Percentiles rank a stretch among this genome's conserved stretches.
These are phyloP conservation scores for Scaptomyza hsui DNA, from an alignment of 1,140 invertebrate genomes.

Conservation along the genomic window DNA sequence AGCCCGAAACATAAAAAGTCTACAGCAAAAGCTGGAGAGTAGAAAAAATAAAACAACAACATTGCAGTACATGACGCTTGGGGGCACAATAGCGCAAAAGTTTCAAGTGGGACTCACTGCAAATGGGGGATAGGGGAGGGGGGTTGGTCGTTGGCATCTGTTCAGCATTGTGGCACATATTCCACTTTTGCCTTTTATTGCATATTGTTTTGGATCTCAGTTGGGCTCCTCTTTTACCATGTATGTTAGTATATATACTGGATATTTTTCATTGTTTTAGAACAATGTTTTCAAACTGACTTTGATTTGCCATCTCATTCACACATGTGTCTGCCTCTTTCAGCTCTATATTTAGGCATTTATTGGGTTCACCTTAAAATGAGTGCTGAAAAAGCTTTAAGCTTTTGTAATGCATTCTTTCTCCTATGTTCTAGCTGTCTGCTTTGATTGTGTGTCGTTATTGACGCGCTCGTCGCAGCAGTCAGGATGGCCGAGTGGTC, in stretches of 20 bases:
- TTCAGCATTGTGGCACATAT: constrained; percentile 77
- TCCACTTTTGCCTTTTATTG: constrained; percentile 81
- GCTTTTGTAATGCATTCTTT: constrained; percentile 8
- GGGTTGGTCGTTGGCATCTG: constrained; percentile 69
- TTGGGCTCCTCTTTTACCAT: constrained; percentile 4
- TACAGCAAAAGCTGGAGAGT: constrained; percentile 52
- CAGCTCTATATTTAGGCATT: constrained; percentile 28
- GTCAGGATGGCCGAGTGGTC: constrained; percentile 92
- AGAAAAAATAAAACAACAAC: constrained; percentile 35
- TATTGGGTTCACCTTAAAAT: constrained; percentile 17
- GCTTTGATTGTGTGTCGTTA: neutral
- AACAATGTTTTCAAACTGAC: constrained; percentile 71
- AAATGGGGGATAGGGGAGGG: neutral
- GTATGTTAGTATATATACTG: too few relatives aligned
- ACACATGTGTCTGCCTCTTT: too few relatives aligned
- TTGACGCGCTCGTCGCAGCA: neutral
- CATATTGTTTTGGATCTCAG: constrained; percentile 53
- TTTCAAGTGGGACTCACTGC: constrained; percentile 74
- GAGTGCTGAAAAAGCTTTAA: constrained; percentile 1
- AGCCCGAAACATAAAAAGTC: constrained; percentile 54
- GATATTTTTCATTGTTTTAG: constrained; percentile 74
- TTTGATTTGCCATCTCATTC: constrained; percentile 68
- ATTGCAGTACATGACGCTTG: constrained; percentile 45
- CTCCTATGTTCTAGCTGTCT: constrained; percentile 1
- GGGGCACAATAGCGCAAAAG: constrained; percentile 73